A percentile compares a stretch with the other conserved stretches of the same genome.
phyloP scores from a whole-genome alignment of 2,888 invertebrate genomes.

The Gastracanthus pulcherrimus region DNA sequence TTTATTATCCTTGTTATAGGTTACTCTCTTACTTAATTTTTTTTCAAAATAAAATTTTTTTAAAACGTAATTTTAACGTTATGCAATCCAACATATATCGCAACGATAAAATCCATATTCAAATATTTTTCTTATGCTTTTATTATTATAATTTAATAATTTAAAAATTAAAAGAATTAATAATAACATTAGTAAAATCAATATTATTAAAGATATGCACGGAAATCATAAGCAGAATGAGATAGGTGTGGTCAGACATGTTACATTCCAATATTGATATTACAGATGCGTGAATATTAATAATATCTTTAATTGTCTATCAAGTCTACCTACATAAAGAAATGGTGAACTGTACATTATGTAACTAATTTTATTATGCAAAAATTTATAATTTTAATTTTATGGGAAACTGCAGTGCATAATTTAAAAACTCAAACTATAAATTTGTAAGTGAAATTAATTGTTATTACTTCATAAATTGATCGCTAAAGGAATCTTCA shows the following conservation, averaged over 20 bases:
- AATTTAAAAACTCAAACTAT: neutral
- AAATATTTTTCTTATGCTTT: too few relatives aligned
- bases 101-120: too few relatives aligned
- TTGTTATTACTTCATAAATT: slow-evolving; percentile 71
- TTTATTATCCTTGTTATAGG: neutral
- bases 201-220: too few relatives aligned
- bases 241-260: neutral
- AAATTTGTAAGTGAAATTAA: neutral
- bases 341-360: too few relatives aligned
- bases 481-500: slow-evolving; percentile 71
- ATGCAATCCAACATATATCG: neutral
- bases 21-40: neutral
- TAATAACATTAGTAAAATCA: too few relatives aligned
- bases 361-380: neutral
- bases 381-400: too few relatives aligned
- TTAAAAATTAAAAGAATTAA: too few relatives aligned
- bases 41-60: neutral
- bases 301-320: too few relatives aligned
- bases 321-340: too few relatives aligned
- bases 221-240: neutral
- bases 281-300: neutral
- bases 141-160: too few relatives aligned
- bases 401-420: too few relatives aligned
- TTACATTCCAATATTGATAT: neutral
- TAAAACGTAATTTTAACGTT: neutral